Evolutionary conservation across 2,113 vertebrate species (phyloP).

Genomic region (Cynocephalus volans): DNA sequence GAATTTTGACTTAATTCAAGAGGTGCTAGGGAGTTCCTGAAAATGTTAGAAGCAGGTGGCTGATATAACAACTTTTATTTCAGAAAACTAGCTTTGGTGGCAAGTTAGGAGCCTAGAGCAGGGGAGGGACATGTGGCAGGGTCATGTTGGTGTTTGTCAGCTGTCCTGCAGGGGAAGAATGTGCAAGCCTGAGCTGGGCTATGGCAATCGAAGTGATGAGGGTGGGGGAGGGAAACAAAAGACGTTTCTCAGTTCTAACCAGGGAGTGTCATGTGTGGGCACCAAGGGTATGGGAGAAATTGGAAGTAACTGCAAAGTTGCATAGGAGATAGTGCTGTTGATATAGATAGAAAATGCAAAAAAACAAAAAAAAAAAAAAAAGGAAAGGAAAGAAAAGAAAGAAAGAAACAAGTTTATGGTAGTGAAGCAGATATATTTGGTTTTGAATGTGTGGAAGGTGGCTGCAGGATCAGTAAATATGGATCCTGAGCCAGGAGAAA

Average conservation of each 20-base stretch:
- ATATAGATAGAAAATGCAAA: neutral
- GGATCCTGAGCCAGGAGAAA: neutral
- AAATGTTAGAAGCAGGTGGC: neutral
- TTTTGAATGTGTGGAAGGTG: neutral
- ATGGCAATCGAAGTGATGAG: neutral
- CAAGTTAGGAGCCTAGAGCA: neutral
- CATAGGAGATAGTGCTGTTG: neutral
- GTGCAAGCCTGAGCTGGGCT: neutral
- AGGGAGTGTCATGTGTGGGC: neutral
- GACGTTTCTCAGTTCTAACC: neutral
- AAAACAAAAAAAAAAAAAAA: rapidly evolving
- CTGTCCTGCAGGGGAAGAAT: neutral
- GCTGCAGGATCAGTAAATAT: neutral
- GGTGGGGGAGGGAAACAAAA: neutral
- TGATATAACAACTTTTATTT: neutral
- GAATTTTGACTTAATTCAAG: neutral
- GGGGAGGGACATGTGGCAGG: no score
- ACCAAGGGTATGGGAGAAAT: neutral
- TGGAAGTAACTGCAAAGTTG: neutral
- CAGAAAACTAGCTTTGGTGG: neutral
- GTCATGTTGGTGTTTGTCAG: neutral
- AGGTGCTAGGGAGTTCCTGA: neutral
- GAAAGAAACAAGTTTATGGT: neutral
- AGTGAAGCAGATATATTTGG: neutral
- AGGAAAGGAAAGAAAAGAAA: neutral